A percentile compares a stretch with the other conserved stretches of the same genome.
Conservation (phyloP, 2,113 vertebrate genomes). For the Peromyscus leucopus region DNA sequence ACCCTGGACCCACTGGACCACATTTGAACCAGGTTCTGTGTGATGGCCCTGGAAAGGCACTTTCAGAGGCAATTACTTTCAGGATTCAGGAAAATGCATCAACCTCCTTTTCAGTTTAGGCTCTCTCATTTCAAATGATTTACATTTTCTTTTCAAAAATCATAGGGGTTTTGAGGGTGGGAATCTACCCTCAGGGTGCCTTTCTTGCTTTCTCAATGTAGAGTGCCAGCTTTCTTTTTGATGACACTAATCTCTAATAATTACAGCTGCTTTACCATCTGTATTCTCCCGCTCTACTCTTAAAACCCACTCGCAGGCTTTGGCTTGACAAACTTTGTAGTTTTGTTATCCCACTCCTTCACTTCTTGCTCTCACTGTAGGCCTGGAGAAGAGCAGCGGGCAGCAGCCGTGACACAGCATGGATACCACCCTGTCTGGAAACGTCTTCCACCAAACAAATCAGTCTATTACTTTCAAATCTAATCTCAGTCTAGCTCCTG, state of each 20-base stretch:
- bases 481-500: neutral
- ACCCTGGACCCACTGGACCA: neutral
- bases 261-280: neutral
- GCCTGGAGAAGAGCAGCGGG: neutral
- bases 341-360: neutral
- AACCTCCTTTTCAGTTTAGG: neutral
- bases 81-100: neutral
- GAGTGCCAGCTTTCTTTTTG: neutral
- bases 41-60: neutral
- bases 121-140: neutral
- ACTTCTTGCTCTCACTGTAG: neutral
- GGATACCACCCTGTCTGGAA: neutral
- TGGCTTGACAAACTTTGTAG: neutral
- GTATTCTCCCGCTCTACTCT: neutral
- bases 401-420: rapidly evolving
- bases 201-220: neutral
- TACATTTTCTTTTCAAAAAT: neutral
- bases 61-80: neutral
- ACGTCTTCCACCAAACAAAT: neutral
- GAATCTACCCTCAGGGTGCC: neutral
- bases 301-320: neutral
- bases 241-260: neutral
- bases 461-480: too few relatives aligned
- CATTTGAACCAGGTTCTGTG: neutral
- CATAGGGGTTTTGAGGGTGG: neutral